Evolutionary conservation across 2,888 invertebrate species (phyloP).

Genomic region (Patella depressa): DNA sequence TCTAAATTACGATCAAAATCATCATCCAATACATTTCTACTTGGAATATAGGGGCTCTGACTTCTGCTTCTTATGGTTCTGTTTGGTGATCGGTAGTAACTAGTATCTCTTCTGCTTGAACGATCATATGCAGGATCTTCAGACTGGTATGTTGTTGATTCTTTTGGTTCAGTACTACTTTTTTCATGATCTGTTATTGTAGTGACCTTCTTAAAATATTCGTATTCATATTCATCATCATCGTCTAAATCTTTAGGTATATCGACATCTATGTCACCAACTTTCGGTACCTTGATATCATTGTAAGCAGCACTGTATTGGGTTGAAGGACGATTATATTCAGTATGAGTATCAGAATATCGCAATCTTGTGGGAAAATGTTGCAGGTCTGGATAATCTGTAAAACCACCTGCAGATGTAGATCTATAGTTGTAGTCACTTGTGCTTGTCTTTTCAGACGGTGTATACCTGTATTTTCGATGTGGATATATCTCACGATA

Average conservation of each 20-base stretch:
- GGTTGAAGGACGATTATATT: background rate
- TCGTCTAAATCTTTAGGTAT: background rate
- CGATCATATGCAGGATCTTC: background rate
- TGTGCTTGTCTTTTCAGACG: background rate
- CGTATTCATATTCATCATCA: conserved; percentile 3
- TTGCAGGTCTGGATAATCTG: conserved; percentile 32
- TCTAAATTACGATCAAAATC: background rate
- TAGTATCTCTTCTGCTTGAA: background rate
- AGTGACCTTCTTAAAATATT: background rate
- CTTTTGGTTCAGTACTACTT: background rate
- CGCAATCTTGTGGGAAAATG: conserved; percentile 30
- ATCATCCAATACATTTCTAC: background rate
- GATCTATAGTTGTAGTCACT: background rate
- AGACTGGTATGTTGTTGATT: background rate
- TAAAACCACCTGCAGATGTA: conserved; percentile 11
- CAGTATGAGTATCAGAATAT: conserved; percentile 1
- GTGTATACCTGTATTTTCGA: conserved; percentile 41
- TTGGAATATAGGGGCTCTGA: background rate
- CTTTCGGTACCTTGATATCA: background rate
- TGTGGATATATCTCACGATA: conserved; percentile 60
- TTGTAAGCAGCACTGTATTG: background rate
- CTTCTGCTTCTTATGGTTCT: conserved; percentile 8
- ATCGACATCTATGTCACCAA: no score
- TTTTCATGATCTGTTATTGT: background rate
- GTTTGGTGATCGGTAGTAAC: no score